These are phyloP conservation scores for Rhagonycha fulva DNA, from an alignment of 2,888 invertebrate species.

Conservation along the genomic window DNA sequence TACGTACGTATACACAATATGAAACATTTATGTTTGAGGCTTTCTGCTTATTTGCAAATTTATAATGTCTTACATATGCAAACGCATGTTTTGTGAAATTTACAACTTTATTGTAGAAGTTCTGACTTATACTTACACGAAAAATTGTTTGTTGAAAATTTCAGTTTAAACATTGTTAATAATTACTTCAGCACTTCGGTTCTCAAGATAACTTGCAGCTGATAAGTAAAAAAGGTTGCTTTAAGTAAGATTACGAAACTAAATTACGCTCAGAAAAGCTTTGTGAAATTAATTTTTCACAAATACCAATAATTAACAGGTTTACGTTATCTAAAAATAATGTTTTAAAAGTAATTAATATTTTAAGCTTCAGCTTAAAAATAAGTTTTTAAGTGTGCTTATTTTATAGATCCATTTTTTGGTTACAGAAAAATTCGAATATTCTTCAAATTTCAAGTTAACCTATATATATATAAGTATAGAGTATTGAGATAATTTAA, in stretches of 20 bases:
- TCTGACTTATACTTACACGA: background rate
- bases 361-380: background rate
- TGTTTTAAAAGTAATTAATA: background rate
- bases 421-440: no score
- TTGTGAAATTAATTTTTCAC: background rate
- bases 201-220: background rate
- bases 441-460: background rate
- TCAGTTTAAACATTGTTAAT: background rate
- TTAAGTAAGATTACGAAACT: background rate
- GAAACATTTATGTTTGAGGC: slow-evolving; percentile 23
- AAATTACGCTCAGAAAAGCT: background rate
- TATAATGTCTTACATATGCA: background rate
- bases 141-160: background rate
- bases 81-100: background rate
- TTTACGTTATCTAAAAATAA: background rate
- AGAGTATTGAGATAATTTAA: no score
- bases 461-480: no score
- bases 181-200: background rate
- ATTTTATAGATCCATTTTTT: no score
- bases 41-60: slow-evolving; percentile 1
- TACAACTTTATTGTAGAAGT: background rate
- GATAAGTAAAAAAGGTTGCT: background rate
- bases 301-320: background rate
- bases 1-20: slow-evolving; percentile 12
- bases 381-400: no score